These are phyloP conservation scores for Pelmatolapia mariae DNA, from an alignment of 2,113 vertebrate genomes.

Conservation along the genomic window DNA sequence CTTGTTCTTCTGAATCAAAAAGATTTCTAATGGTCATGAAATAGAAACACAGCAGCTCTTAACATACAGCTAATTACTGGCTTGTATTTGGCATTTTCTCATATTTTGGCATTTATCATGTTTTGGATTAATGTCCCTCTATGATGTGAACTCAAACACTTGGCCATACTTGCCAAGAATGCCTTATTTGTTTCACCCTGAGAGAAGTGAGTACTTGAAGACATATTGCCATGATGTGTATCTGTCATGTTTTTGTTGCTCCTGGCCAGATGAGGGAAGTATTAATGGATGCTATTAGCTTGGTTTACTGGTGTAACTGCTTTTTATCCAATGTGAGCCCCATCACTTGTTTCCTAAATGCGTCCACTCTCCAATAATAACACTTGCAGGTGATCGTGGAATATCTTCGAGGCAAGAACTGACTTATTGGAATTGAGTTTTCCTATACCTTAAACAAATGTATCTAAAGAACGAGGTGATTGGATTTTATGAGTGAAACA, in stretches of 20 bases:
- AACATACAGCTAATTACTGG: neutral
- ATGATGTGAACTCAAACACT: neutral
- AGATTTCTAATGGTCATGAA: neutral
- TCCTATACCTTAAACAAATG: neutral
- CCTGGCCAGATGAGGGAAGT: neutral
- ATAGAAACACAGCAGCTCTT: neutral
- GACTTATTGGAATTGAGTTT: neutral
- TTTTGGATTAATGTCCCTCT: neutral
- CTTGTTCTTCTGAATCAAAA: neutral
- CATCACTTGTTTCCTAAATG: neutral
- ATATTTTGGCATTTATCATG: neutral
- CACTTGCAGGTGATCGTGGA: neutral
- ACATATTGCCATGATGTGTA: neutral
- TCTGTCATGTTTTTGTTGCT: neutral
- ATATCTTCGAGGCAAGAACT: neutral
- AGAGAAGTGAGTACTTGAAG: neutral
- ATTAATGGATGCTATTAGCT: neutral
- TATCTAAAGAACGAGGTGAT: neutral
- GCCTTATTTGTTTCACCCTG: neutral
- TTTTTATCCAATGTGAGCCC: neutral
- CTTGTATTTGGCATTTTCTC: neutral
- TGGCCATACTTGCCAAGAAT: neutral
- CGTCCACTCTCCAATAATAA: neutral
- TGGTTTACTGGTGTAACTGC: neutral
- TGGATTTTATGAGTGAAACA: neutral